These are phyloP conservation scores for Drosophila kuntzei DNA, from an alignment of 2,888 invertebrate species.

Conservation along the genomic window DNA sequence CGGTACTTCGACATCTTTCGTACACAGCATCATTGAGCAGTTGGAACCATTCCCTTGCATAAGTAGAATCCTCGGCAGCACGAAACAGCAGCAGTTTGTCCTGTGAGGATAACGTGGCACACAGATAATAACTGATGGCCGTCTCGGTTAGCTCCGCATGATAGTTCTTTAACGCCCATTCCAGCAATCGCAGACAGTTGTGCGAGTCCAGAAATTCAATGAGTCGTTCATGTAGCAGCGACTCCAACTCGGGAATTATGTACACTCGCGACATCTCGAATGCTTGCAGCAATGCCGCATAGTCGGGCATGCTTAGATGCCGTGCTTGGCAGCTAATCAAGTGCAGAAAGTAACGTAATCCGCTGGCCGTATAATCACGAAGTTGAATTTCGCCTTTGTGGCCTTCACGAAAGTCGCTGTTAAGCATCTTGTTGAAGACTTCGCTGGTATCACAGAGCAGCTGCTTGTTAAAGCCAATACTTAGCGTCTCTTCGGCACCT, in stretches of 20 bases:
- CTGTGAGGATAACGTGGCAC: conserved; percentile 74
- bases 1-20: conserved; percentile 79
- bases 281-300: conserved; percentile 83
- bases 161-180: conserved; percentile 85
- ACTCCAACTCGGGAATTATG: conserved; percentile 83
- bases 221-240: conserved; percentile 76
- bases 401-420: conserved; percentile 84
- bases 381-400: conserved; percentile 84
- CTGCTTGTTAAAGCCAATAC: conserved; percentile 82
- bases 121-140: conserved; percentile 84
- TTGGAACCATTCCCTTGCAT: conserved; percentile 85
- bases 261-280: conserved; percentile 85
- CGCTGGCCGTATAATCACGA: conserved; percentile 81
- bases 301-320: conserved; percentile 69
- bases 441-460: conserved; percentile 84
- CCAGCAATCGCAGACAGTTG: conserved; percentile 83
- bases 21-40: conserved; percentile 84
- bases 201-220: conserved; percentile 77
- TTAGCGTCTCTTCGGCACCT: conserved; percentile 42
- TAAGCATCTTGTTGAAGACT: conserved; percentile 85
- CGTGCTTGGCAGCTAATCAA: conserved; percentile 77
- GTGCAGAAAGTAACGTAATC: conserved; percentile 84
- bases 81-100: conserved; percentile 83
- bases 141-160: conserved; percentile 84
- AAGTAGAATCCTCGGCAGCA: conserved; percentile 83